phyloP scores from a whole-genome alignment of 2,797 vertebrate genomes.

The Sebastes aleutianus region DNA sequence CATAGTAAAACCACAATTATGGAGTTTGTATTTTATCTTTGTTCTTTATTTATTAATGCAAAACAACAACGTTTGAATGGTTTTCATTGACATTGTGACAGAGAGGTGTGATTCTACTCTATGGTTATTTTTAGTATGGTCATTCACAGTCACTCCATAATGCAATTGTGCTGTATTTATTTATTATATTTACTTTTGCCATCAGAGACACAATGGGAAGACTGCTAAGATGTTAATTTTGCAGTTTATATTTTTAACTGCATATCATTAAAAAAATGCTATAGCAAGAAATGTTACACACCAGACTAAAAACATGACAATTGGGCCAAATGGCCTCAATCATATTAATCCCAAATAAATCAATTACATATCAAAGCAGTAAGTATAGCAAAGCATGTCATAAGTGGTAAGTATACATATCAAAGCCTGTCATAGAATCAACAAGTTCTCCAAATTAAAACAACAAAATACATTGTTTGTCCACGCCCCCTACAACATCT shows the following conservation, averaged over 20 bases:
- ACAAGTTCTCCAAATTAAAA: neutral
- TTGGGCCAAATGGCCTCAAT: neutral
- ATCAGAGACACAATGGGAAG: neutral
- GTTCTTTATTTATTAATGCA: neutral
- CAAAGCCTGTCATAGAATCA: neutral
- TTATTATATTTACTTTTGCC: neutral
- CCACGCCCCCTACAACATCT: neutral
- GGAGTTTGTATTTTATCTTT: neutral
- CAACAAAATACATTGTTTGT: neutral
- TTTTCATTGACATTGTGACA: neutral
- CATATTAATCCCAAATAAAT: neutral
- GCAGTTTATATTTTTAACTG: neutral
- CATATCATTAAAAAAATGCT: neutral
- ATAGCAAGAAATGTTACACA: neutral
- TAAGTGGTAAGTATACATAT: neutral
- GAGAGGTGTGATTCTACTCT: neutral
- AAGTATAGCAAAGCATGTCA: neutral
- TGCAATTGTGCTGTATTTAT: neutral
- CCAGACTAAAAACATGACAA: neutral
- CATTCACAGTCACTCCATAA: neutral
- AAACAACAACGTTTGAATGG: neutral
- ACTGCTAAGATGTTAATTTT: neutral
- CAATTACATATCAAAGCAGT: neutral
- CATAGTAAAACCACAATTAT: neutral
- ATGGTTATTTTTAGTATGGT: neutral